These are phyloP conservation scores for Patiria miniata DNA, from an alignment of 35 echinoderm and acorn worm genomes.

Conservation along the genomic window DNA sequence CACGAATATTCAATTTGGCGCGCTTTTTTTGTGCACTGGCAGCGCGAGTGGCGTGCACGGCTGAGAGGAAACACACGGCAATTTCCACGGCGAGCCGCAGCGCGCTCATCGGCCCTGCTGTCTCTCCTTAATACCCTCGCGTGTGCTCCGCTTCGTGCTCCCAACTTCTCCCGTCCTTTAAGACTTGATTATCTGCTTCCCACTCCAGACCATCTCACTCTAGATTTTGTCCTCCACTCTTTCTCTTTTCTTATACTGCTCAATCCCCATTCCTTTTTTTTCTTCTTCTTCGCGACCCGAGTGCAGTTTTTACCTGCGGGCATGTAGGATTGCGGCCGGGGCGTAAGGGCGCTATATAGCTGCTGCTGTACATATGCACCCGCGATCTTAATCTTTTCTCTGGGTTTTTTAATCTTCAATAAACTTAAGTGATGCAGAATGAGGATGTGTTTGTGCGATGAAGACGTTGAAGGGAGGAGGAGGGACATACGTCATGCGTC, in stretches of 20 bases:
- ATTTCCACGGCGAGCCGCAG: neutral
- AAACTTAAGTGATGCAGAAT: conserved; percentile 28
- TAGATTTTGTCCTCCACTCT: neutral
- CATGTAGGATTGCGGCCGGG: neutral
- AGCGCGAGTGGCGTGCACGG: neutral
- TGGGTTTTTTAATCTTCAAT: conserved; percentile 22
- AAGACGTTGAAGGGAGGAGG: neutral
- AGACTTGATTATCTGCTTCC: conserved; percentile 7
- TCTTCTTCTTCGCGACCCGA: neutral
- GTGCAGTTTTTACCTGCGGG: conserved; percentile 4
- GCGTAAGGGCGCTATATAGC: neutral
- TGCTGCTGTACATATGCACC: conserved; percentile 24
- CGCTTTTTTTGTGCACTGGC: neutral
- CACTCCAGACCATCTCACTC: neutral
- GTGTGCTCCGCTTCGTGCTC: neutral
- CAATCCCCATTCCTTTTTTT: neutral
- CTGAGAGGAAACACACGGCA: neutral
- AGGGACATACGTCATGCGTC: neutral
- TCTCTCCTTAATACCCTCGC: neutral
- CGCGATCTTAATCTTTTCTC: conserved; percentile 18
- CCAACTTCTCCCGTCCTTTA: neutral
- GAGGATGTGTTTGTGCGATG: conserved; percentile 11
- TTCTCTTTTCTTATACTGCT: neutral
- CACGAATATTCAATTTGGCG: conserved; percentile 13
- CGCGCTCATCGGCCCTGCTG: neutral